Evolutionary conservation across 2,888 invertebrate species (phyloP), one percentile per base, ranked within the genome.

Genomic region (Rosalia funebris): DNA sequence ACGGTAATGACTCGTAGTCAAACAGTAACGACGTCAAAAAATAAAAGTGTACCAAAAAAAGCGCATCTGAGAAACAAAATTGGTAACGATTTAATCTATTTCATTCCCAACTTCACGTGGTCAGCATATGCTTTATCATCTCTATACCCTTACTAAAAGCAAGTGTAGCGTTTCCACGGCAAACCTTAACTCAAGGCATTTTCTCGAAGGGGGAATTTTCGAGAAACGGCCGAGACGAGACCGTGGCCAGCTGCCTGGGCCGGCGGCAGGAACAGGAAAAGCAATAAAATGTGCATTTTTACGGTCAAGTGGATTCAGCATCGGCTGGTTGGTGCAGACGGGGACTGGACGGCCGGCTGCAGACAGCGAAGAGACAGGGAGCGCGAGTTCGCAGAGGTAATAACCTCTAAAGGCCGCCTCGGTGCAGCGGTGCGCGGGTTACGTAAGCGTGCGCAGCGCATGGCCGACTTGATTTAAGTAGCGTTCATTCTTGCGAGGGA

Each of bases 361-460:
- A 70, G 70, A 70, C 70, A 63, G 63, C 53, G 52, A 57, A 67
- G 68, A 70, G 70, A 68, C 68, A 63, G 52, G 55, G 62, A 32
- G 60, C 60, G 60, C 64, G 59, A 56, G 62, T 50, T 44, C 57
- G 42, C 53, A 17, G 63, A 63, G 66, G 69, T 71, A 71, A 71
- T 71, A 71, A 71, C 71, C 71, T 71, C 69, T 69, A 71, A 68
- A 71, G 71, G 71, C 69, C 70, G 69, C 52, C 57, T 61, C 45
- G 34, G 52, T 54, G 59, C 57, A 57, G 57, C 39, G 57, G 52
- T 36, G 60, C 54, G 55, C 60, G 63, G 57, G 50, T 65, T 65
- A 65, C 57, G 62, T 65, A 66, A 66, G 66, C 55, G 63, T 54
- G 47, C 54, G 55, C 60, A 44, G 48, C 54, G 50, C 60, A 59